These are phyloP conservation scores for Sphyrna mokarran DNA, from an alignment of 2,113 vertebrate species.

Conservation along the genomic window DNA sequence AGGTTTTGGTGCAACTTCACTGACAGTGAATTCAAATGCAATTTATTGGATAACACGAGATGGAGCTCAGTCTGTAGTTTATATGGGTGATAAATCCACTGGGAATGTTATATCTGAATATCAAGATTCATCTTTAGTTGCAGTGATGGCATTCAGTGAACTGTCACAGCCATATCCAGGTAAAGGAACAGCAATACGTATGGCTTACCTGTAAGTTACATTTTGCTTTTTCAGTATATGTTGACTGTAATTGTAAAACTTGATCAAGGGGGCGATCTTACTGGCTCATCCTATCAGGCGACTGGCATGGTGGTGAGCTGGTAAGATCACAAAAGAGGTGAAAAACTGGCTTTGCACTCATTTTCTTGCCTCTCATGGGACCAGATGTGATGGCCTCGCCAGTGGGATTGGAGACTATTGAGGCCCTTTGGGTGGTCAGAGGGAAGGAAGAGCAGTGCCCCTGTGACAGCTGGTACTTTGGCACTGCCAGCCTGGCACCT, in stretches of 20 bases:
- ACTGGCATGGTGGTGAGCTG: no score
- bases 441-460: no score
- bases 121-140: slow-evolving; percentile 33
- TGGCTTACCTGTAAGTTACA: background rate
- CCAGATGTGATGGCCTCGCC: no score
- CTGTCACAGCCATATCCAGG: slow-evolving; percentile 21
- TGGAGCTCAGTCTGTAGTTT: slow-evolving; percentile 38
- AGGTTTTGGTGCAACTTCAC: slow-evolving; percentile 35
- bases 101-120: slow-evolving; percentile 37
- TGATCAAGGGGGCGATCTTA: background rate
- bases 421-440: no score
- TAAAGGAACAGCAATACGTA: background rate
- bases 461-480: no score
- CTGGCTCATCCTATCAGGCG: no score
- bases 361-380: no score
- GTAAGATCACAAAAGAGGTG: no score
- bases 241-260: background rate
- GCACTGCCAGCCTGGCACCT: no score
- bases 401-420: no score
- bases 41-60: slow-evolving; percentile 32
- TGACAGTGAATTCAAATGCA: slow-evolving; percentile 25
- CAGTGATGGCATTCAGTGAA: background rate
- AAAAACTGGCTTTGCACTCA: no score
- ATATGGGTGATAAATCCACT: slow-evolving; percentile 15
- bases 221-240: background rate